Conservation (phyloP, 2,888 invertebrate species). For the Allophyes oxyacanthae region DNA sequence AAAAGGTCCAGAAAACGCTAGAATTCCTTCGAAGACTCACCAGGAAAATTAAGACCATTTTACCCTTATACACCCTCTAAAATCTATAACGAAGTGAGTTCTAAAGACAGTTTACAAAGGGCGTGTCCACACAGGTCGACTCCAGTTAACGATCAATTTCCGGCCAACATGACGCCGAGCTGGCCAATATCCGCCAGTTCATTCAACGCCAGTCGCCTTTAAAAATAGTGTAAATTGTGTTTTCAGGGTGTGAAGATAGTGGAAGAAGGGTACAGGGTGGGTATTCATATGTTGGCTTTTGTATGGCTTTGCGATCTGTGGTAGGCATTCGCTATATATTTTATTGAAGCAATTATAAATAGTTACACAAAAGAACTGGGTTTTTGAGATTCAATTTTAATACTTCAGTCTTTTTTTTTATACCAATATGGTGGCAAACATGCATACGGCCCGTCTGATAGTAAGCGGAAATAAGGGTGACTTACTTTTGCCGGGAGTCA, state of each 20-base stretch:
- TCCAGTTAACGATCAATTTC: slow-evolving; percentile 52
- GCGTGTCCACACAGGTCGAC: slow-evolving; percentile 20
- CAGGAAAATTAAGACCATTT: neutral
- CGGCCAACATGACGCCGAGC: slow-evolving; percentile 25
- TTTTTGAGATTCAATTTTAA: too few relatives aligned
- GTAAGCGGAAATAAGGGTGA: too few relatives aligned
- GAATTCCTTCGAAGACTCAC: neutral
- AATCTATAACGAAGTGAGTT: slow-evolving; percentile 10
- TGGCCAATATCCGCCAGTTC: slow-evolving; percentile 38
- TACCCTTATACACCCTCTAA: slow-evolving; percentile 12
- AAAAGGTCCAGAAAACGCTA: neutral
- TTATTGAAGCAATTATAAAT: too few relatives aligned
- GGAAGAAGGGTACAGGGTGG: slow-evolving; percentile 29
- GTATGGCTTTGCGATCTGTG: neutral
- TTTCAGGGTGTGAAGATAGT: slow-evolving; percentile 26
- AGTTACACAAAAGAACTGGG: too few relatives aligned
- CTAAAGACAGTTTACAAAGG: slow-evolving; percentile 34
- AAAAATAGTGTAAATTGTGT: slow-evolving; percentile 42
- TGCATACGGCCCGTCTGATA: too few relatives aligned
- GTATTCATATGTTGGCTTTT: slow-evolving; percentile 11
- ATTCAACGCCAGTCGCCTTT: slow-evolving; percentile 35
- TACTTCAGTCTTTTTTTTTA: too few relatives aligned
- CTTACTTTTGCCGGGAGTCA: too few relatives aligned
- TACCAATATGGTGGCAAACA: too few relatives aligned
- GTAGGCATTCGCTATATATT: neutral